Percentiles rank a stretch among this genome's conserved stretches.
Conservation (phyloP, 30 jellyfish, hydroid and myxozoan species). For the Aurelia sp. region DNA sequence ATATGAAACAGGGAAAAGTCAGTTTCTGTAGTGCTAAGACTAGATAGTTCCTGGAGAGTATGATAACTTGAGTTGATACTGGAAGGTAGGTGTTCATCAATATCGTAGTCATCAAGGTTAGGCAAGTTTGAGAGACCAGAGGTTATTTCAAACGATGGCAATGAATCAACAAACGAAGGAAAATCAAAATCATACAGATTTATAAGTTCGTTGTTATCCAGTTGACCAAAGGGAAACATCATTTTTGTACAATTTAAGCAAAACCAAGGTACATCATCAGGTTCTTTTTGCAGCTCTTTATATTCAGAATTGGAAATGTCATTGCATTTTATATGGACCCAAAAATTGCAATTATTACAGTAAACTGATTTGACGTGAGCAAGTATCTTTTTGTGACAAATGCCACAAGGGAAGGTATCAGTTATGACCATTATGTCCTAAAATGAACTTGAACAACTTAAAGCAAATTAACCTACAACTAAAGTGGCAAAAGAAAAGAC, state of each 20-base stretch:
- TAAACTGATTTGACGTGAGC: slow-evolving; percentile 40
- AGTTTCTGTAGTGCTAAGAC: slow-evolving; percentile 17
- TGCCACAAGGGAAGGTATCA: slow-evolving; percentile 9
- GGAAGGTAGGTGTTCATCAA: no score
- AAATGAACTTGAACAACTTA: slow-evolving; percentile 35
- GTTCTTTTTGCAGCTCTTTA: no score
- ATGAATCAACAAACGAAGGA: background rate
- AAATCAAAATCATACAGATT: background rate
- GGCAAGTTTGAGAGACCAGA: background rate
- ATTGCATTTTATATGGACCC: background rate
- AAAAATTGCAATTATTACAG: slow-evolving; percentile 44
- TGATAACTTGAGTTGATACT: no score
- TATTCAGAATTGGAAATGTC: no score
- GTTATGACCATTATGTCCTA: slow-evolving; percentile 40
- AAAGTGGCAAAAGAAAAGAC: no score
- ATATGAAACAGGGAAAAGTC: slow-evolving; percentile 24
- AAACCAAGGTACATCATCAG: no score
- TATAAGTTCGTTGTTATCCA: background rate
- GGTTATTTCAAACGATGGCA: slow-evolving; percentile 23
- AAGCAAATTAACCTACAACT: no score
- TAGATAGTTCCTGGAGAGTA: slow-evolving; percentile 23
- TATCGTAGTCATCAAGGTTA: no score
- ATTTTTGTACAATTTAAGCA: no score
- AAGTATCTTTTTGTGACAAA: slow-evolving; percentile 43
- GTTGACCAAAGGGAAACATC: background rate